phyloP scores from a whole-genome alignment of 1,140 invertebrate genomes.

The Brachionus plicatilis region DNA sequence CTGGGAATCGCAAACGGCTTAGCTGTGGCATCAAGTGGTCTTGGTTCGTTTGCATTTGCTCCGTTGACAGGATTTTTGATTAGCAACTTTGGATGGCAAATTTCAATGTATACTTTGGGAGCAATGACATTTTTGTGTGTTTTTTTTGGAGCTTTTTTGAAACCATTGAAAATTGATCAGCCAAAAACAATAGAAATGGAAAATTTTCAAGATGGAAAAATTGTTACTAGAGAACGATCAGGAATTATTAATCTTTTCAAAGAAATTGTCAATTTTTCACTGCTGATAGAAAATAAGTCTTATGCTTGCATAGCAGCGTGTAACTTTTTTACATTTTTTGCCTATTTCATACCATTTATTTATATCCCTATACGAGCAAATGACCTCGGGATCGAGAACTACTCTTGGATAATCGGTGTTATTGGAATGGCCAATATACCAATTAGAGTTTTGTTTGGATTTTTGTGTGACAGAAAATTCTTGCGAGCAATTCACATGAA shows the following conservation, averaged over 20 bases:
- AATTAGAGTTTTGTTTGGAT: background rate
- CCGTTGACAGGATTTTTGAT: slow-evolving; percentile 47
- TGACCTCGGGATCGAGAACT: background rate
- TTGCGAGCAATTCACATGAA: background rate
- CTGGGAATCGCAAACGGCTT: slow-evolving; percentile 84
- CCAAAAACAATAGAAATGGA: background rate
- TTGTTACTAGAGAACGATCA: background rate
- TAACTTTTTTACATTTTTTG: background rate
- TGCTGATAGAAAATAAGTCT: background rate
- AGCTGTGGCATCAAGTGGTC: slow-evolving; percentile 57
- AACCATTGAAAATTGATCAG: background rate
- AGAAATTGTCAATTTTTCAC: background rate
- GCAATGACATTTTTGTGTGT: background rate
- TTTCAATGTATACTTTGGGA: slow-evolving; percentile 24
- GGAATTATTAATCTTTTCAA: background rate
- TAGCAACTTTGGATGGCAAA: slow-evolving; percentile 48
- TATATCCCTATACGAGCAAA: background rate
- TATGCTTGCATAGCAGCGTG: background rate
- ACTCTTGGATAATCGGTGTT: background rate
- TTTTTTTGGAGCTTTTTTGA: background rate
- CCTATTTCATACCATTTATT: background rate
- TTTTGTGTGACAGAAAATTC: background rate
- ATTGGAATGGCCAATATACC: slow-evolving; percentile 24
- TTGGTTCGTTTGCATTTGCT: slow-evolving; percentile 41
- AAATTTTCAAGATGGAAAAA: background rate